phyloP scores from a whole-genome alignment of 2,888 invertebrate genomes.

The Eupithecia centaureata region DNA sequence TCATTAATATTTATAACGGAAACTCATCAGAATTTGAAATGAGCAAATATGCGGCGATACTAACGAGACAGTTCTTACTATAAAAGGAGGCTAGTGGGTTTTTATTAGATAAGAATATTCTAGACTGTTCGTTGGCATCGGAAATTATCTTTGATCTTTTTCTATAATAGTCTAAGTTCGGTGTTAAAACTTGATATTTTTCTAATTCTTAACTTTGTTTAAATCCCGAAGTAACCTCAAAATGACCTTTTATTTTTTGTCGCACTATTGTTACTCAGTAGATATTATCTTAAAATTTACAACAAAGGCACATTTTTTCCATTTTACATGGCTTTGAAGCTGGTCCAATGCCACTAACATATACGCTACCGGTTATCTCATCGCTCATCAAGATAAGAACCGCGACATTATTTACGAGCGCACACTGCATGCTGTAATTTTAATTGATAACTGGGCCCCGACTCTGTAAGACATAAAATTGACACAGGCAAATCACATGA shows the following conservation, averaged over 20 bases:
- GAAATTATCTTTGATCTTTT: conserved; percentile 2
- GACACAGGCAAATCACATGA: not conserved
- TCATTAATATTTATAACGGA: conserved; percentile 43
- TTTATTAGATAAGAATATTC: conserved; percentile 22
- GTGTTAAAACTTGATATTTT: not conserved
- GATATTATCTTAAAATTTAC: not conserved
- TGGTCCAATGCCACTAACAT: conserved; percentile 43
- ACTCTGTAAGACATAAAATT: not conserved
- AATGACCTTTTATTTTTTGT: not conserved
- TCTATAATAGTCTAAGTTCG: not conserved
- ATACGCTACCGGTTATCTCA: conserved; percentile 53
- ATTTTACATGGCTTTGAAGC: not conserved
- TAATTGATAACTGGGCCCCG: conserved; percentile 38
- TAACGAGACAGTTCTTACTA: conserved; percentile 21
- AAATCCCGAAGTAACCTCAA: not conserved
- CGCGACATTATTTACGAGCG: conserved; percentile 49
- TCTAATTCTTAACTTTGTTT: not conserved
- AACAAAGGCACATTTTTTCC: not conserved
- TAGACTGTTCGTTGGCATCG: conserved; percentile 9
- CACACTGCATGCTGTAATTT: conserved; percentile 20
- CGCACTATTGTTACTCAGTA: no score
- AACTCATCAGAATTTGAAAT: conserved; percentile 38
- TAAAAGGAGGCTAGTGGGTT: conserved; percentile 25
- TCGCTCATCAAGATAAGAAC: conserved; percentile 67
- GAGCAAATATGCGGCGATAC: conserved; percentile 19